Conservation (phyloP, 1,140 invertebrate genomes). For the Marisa cornuarietis region DNA sequence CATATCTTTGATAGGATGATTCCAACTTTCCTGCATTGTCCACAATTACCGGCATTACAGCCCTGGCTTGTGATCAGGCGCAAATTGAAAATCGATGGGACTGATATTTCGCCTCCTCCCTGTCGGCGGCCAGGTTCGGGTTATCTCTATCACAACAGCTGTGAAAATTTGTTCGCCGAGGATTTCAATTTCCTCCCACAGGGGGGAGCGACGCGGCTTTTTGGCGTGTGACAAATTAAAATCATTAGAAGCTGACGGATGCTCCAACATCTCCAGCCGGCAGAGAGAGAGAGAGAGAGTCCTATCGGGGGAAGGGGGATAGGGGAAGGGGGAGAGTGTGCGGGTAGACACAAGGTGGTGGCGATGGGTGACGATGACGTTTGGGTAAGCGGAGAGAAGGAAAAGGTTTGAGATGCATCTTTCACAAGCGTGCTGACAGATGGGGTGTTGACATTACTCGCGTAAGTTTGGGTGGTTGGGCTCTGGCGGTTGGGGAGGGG, state of each 20-base stretch:
- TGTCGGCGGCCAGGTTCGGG: too few species aligned
- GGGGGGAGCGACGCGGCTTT: not conserved
- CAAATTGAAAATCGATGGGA: too few species aligned
- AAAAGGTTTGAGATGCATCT: not conserved
- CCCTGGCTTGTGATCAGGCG: not conserved
- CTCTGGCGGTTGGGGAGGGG: not conserved
- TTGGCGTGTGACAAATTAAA: not conserved
- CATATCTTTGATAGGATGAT: slow-evolving; percentile 7
- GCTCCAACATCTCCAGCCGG: too few species aligned
- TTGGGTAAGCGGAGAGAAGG: not conserved
- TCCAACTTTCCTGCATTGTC: slow-evolving; percentile 4
- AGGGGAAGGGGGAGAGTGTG: not conserved
- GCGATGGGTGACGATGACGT: not conserved
- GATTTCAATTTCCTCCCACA: slow-evolving; percentile 21
- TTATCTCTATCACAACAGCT: slow-evolving; percentile 19
- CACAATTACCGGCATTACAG: slow-evolving; percentile 8
- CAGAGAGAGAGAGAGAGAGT: not conserved
- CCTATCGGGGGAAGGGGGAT: not conserved
- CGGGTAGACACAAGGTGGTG: not conserved
- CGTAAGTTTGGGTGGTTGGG: not conserved
- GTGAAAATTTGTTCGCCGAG: slow-evolving; percentile 18
- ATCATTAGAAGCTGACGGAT: not conserved
- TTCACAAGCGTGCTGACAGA: not conserved
- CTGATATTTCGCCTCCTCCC: too few species aligned
- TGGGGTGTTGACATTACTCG: not conserved